phyloP scores from a whole-genome alignment of 2,888 invertebrate genomes.

The Sarcophaga subvicina region DNA sequence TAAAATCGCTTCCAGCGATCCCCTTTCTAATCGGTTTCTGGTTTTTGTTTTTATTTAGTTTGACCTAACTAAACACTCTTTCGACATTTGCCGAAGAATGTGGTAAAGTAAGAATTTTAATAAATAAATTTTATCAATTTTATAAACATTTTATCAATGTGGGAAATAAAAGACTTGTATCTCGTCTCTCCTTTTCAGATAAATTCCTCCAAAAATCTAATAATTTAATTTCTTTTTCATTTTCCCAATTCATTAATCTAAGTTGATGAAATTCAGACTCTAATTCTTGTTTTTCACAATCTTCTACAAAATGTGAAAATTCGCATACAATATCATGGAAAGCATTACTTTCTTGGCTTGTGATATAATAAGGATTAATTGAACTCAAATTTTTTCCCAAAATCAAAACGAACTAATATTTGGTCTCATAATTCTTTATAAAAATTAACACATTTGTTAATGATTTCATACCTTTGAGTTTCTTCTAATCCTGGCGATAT shows the following conservation, averaged over 20 bases:
- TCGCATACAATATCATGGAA: conserved; percentile 7
- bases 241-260: neutral
- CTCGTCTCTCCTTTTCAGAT: neutral
- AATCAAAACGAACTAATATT: conserved; percentile 4
- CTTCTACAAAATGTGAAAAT: conserved; percentile 4
- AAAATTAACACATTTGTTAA: conserved; percentile 16
- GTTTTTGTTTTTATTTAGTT: conserved; percentile 28
- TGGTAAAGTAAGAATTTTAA: conserved; percentile 19
- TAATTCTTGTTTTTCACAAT: conserved; percentile 11
- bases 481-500: neutral
- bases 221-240: neutral
- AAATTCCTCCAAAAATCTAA: conserved; percentile 23
- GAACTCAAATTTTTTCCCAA: neutral
- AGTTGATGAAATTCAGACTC: neutral
- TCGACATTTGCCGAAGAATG: conserved; percentile 38
- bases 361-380: conserved; percentile 7
- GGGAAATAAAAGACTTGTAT: conserved; percentile 13
- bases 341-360: neutral
- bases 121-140: conserved; percentile 9
- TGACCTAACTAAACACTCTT: conserved; percentile 33
- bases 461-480: neutral
- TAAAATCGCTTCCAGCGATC: neutral
- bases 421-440: neutral
- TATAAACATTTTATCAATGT: conserved; percentile 1
- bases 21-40: neutral